These are phyloP conservation scores for Hyphantria cunea DNA, from an alignment of 1,140 invertebrate species.

Conservation along the genomic window DNA sequence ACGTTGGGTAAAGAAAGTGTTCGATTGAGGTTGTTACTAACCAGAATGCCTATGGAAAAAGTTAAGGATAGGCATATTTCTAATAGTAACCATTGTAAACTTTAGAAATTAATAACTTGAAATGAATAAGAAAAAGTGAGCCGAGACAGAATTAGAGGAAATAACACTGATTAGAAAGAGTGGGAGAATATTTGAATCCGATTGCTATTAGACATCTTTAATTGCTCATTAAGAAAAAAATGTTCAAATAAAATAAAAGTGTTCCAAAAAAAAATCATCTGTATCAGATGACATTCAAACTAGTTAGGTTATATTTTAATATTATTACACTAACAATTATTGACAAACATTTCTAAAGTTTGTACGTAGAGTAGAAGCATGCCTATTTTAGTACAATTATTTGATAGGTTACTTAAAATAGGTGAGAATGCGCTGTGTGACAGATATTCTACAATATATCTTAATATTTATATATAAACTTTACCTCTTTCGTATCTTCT, in stretches of 20 bases:
- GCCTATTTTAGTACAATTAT: constrained; percentile 80
- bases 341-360: constrained; percentile 59
- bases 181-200: constrained; percentile 31
- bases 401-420: constrained; percentile 60
- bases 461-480: too few relatives aligned
- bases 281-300: constrained; percentile 80
- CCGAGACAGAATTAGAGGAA: constrained; percentile 6
- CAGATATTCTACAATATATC: constrained; percentile 27
- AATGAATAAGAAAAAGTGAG: constrained; percentile 3
- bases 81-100: constrained; percentile 13
- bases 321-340: constrained; percentile 73
- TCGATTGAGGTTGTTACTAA: constrained; percentile 43
- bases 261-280: constrained; percentile 71
- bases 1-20: constrained; percentile 28
- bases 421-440: constrained; percentile 58
- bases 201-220: constrained; percentile 29
- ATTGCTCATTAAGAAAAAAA: constrained; percentile 62
- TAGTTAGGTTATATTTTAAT: constrained; percentile 55
- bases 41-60: constrained; percentile 28
- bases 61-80: constrained; percentile 3
- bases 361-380: constrained; percentile 65
- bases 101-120: constrained; percentile 9
- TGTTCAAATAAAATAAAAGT: constrained; percentile 68
- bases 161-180: constrained; percentile 4
- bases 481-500: too few relatives aligned